Evolutionary conservation across 2,113 vertebrate genomes (phyloP).

Genomic region (Clarias gariepinus): DNA sequence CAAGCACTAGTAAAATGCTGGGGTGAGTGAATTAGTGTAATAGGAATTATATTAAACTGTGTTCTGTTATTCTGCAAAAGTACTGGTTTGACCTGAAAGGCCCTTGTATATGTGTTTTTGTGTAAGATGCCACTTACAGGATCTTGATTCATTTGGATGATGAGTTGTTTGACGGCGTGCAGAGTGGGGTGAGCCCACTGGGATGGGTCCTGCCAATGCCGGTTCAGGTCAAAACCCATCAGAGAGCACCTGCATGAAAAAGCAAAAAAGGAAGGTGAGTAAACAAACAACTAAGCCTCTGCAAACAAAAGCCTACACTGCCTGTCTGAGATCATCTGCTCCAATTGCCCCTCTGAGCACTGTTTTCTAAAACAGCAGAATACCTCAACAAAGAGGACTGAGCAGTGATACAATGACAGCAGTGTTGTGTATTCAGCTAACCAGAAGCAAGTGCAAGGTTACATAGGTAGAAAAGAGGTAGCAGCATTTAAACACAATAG

Average conservation of each 20-base stretch:
- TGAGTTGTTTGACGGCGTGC: constrained; percentile 92
- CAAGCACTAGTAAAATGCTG: too few relatives aligned
- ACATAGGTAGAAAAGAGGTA: neutral
- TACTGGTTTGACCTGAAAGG: too few relatives aligned
- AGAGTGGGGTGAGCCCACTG: constrained; percentile 95
- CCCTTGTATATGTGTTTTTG: neutral
- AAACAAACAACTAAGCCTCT: constrained; percentile 11
- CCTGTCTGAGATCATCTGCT: neutral
- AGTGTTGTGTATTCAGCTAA: neutral
- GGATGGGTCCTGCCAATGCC: constrained; percentile 96
- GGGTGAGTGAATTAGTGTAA: too few relatives aligned
- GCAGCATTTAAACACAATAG: neutral
- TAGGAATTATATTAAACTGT: too few relatives aligned
- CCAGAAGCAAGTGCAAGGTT: neutral
- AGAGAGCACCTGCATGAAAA: constrained; percentile 85
- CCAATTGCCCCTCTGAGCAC: neutral
- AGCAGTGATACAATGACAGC: neutral
- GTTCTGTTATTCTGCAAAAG: too few relatives aligned
- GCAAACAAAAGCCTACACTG: constrained; percentile 14
- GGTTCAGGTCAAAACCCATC: constrained; percentile 97
- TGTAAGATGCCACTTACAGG: constrained; percentile 76
- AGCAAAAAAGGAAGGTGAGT: constrained; percentile 19
- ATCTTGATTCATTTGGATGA: constrained; percentile 92
- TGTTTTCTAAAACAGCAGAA: neutral
- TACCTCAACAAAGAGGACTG: neutral